Evolutionary conservation across 2,888 invertebrate genomes (phyloP), one percentile per base, ranked within the genome.

Genomic region (Sphecodes monilicornis): DNA sequence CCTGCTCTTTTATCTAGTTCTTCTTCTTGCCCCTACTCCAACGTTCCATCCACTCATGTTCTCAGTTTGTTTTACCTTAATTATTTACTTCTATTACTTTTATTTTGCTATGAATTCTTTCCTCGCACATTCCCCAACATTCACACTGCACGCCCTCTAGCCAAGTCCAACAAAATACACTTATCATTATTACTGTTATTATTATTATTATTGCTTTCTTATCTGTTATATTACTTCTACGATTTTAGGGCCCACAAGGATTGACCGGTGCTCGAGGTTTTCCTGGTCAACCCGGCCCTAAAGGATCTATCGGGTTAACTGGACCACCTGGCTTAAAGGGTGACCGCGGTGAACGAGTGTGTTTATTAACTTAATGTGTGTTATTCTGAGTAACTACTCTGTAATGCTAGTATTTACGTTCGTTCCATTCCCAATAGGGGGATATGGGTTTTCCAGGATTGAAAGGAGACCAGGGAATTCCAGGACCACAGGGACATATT

Each of bases 221-320:
- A 6, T 22, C 8, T 54, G 22, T n/a, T n/a, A 54, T 16, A 60
- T 60, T 64, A 8, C 32, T 18, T 64, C 1, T 0, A 64, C 5
- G 18, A 64, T 64, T 64, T 8, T 90, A 95, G 88, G 96, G 95
- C 36, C 88, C 94, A 10, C 94, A 94, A 90, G 96, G 96, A 41
- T 89, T 95, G 36, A 94, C 94, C 13, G 95, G 95, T 39, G 92
- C 94, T 18, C 93, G 93, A 85, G 95, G 95, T 71, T 86, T 92
- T 29, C 91, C 93, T 89, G 96, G 96, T 57, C 92, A 92, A 22
- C 92, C 94, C 43, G 96, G 96, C 36, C 92, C 92, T 32, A 93
- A 93, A 79, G 95, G 95, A 66, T 84, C 93, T 13, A 87, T 91
- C 1, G 96, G 96, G 66, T 92, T 91, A 29, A 92, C 94, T 46